Percentiles rank a stretch among this genome's conserved stretches.
Evolutionary conservation across 2,888 invertebrate species (phyloP).

Genomic region (Ectemnius cavifrons): DNA sequence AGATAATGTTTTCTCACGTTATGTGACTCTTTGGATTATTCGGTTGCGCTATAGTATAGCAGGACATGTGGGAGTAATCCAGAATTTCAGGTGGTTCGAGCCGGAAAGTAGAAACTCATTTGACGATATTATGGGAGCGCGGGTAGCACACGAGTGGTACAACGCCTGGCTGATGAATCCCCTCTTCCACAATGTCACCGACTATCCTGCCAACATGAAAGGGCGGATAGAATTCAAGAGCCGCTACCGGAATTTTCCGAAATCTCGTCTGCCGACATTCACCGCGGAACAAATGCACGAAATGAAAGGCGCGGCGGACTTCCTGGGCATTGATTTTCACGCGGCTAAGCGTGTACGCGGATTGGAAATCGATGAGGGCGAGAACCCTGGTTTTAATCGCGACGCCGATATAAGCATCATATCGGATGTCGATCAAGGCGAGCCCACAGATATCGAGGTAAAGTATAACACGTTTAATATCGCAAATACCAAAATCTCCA

Average conservation of each 20-base stretch:
- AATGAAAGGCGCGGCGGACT: constrained; percentile 57
- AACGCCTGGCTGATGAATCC: constrained; percentile 85
- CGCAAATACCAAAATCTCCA: constrained; percentile 19
- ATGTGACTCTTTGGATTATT: not conserved
- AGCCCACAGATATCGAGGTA: not conserved
- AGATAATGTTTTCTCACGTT: no score
- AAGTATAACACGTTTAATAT: constrained; percentile 26
- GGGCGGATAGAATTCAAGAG: constrained; percentile 81
- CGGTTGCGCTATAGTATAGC: constrained; percentile 28
- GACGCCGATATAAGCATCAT: constrained; percentile 14
- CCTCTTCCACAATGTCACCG: constrained; percentile 82
- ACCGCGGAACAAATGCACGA: constrained; percentile 50
- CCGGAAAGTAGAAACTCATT: constrained; percentile 73
- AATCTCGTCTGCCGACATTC: constrained; percentile 82
- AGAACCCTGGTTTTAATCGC: constrained; percentile 27
- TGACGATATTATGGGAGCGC: constrained; percentile 80
- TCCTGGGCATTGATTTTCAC: constrained; percentile 62
- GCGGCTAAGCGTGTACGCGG: constrained; percentile 28
- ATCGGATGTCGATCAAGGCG: constrained; percentile 10
- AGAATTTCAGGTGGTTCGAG: constrained; percentile 81
- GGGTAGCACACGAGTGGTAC: constrained; percentile 80
- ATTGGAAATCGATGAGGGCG: not conserved
- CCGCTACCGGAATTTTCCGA: constrained; percentile 80
- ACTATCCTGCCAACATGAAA: constrained; percentile 85
- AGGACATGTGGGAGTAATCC: constrained; percentile 81